phyloP scores from a whole-genome alignment of 92 coral and sea anemone genomes.

The Pocillopora grandis region DNA sequence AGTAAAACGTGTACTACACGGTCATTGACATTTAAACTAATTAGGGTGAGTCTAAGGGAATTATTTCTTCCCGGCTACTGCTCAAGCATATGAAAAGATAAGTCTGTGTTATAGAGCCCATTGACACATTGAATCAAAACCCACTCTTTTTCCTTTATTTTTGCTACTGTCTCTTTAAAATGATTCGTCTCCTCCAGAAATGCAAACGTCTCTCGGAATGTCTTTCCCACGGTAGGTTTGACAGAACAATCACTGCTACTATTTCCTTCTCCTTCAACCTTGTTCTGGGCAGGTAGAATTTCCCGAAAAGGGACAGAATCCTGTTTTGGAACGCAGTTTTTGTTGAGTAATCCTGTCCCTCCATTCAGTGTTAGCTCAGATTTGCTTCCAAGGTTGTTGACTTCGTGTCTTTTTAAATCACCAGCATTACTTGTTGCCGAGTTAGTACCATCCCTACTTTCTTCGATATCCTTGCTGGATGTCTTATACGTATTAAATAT shows the following conservation, averaged over 20 bases:
- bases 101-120: not conserved
- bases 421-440: not conserved
- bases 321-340: not conserved
- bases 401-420: not conserved
- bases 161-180: conserved; percentile 81
- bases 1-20: no score
- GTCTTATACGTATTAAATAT: conserved; percentile 37
- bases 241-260: not conserved
- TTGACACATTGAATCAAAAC: not conserved
- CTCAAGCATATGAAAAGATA: not conserved
- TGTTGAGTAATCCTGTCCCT: not conserved
- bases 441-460: conserved; percentile 7
- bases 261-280: not conserved
- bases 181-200: conserved; percentile 85
- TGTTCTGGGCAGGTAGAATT: not conserved
- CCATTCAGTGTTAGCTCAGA: not conserved
- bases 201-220: conserved; percentile 92
- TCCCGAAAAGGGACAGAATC: not conserved
- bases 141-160: conserved; percentile 76
- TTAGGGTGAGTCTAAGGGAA: no score
- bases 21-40: no score
- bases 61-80: no score
- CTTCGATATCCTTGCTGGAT: conserved; percentile 6
- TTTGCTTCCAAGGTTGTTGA: no score
- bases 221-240: conserved; percentile 58